Percentiles rank a stretch among this genome's conserved stretches.
phyloP scores from a whole-genome alignment of 2,797 vertebrate species.

The Eutrigla gurnardus region DNA sequence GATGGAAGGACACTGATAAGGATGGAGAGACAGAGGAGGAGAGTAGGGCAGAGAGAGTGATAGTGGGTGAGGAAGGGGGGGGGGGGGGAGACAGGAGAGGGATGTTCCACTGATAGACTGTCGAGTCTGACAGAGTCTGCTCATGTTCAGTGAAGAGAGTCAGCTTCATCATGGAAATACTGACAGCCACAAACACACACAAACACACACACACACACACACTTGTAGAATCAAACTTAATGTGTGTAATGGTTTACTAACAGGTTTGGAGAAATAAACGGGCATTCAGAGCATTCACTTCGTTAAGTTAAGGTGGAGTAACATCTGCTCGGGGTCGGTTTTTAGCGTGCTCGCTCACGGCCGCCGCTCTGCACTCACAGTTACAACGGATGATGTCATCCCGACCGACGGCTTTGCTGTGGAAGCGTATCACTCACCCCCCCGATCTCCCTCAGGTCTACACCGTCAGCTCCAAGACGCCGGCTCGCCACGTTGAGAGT shows the following conservation, averaged over 20 bases:
- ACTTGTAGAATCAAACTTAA: slow-evolving; percentile 23
- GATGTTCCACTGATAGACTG: slow-evolving; percentile 78
- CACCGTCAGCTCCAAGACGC: too few relatives aligned
- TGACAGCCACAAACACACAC: slow-evolving; percentile 49
- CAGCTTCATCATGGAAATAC: slow-evolving; percentile 57
- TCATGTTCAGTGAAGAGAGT: slow-evolving; percentile 78
- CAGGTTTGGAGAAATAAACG: slow-evolving; percentile 3
- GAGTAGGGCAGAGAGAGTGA: slow-evolving; percentile 45
- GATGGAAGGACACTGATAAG: slow-evolving; percentile 77
- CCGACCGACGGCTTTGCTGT: neutral
- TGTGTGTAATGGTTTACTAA: slow-evolving; percentile 13
- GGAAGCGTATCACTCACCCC: too few relatives aligned
- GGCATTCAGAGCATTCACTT: too few relatives aligned
- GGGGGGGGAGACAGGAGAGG: slow-evolving; percentile 48
- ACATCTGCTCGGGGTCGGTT: too few relatives aligned
- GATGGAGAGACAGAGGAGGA: slow-evolving; percentile 67
- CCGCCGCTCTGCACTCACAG: neutral
- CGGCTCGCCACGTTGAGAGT: too few relatives aligned
- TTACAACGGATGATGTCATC: neutral
- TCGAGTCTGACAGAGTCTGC: slow-evolving; percentile 75
- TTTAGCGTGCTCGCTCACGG: neutral
- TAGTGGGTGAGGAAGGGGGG: slow-evolving; percentile 33
- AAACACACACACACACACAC: slow-evolving; percentile 14
- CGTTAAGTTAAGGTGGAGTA: too few relatives aligned
- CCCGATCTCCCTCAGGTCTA: neutral